A percentile compares a stretch with the other conserved stretches of the same genome.
Evolutionary conservation across 2,888 invertebrate species (phyloP).

Genomic region (Drosophila neonasuta): DNA sequence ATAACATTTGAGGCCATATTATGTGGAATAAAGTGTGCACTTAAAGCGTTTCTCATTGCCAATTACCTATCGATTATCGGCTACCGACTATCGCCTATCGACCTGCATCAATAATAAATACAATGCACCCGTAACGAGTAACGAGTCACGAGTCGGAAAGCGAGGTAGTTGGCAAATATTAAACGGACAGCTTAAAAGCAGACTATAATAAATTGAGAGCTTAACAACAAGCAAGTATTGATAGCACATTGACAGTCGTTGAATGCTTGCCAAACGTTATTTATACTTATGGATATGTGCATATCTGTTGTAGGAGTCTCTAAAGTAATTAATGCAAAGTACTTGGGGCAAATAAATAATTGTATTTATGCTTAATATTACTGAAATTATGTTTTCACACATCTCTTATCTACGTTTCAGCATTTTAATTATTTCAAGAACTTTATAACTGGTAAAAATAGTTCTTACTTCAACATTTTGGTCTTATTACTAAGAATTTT

Average conservation of each 20-base stretch:
- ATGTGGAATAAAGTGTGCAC: slow-evolving; percentile 65
- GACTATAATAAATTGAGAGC: slow-evolving; percentile 58
- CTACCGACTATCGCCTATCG: too few species aligned
- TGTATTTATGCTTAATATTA: too few species aligned
- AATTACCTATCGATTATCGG: too few species aligned
- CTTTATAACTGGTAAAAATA: too few species aligned
- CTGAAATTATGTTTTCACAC: too few species aligned
- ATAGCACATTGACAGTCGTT: slow-evolving; percentile 27
- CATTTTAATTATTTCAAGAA: too few species aligned
- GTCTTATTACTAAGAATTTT: too few species aligned
- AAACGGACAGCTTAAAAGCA: slow-evolving; percentile 64
- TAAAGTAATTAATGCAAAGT: too few species aligned
- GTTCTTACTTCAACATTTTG: too few species aligned
- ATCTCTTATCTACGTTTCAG: too few species aligned
- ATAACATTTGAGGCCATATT: slow-evolving; percentile 57
- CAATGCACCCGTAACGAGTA: neutral
- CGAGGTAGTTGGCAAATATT: slow-evolving; percentile 32
- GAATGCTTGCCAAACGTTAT: slow-evolving; percentile 17
- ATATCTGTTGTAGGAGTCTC: neutral
- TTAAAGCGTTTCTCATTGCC: slow-evolving; percentile 53
- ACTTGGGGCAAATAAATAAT: too few species aligned
- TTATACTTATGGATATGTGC: neutral
- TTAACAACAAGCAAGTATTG: slow-evolving; percentile 35
- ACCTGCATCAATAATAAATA: slow-evolving; percentile 62
- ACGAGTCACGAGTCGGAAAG: slow-evolving; percentile 4